Conservation (phyloP, 2,888 invertebrate species). For the Diarsia dahlii region DNA sequence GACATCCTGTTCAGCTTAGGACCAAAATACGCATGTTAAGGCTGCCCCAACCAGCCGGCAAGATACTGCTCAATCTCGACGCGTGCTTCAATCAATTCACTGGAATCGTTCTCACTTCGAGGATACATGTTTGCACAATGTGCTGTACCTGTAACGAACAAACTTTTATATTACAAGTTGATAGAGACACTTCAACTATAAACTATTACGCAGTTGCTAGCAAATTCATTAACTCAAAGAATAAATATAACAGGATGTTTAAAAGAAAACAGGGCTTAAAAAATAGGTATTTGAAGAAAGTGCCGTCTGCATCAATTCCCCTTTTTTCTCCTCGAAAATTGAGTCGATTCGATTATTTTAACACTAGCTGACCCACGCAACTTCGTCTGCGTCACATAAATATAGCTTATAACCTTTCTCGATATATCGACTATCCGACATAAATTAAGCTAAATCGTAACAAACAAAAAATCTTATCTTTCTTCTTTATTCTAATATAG, state of each 20-base stretch:
- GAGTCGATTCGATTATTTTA: too few species aligned
- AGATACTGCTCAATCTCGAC: constrained; percentile 91
- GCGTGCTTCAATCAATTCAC: constrained; percentile 93
- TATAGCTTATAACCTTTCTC: too few species aligned
- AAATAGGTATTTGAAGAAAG: too few species aligned
- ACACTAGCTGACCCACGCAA: too few species aligned
- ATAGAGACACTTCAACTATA: background rate
- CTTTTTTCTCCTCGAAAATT: too few species aligned
- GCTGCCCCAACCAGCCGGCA: constrained; percentile 86
- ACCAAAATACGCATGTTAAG: constrained; percentile 59
- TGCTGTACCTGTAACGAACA: constrained; percentile 93
- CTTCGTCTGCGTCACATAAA: too few species aligned
- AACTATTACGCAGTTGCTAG: background rate
- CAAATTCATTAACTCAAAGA: background rate
- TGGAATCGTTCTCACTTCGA: constrained; percentile 91
- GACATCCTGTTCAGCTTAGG: constrained; percentile 46
- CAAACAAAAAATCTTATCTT: too few species aligned
- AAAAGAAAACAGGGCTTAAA: background rate
- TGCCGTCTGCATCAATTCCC: too few species aligned
- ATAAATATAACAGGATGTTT: background rate
- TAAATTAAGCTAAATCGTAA: too few species aligned
- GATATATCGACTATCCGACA: too few species aligned
- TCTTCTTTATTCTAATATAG: too few species aligned
- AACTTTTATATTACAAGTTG: background rate
- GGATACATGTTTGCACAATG: constrained; percentile 99